Evolutionary conservation across 2,797 vertebrate species (phyloP), one percentile per base, ranked within the genome.

Genomic region (Galagoides demidoff): DNA sequence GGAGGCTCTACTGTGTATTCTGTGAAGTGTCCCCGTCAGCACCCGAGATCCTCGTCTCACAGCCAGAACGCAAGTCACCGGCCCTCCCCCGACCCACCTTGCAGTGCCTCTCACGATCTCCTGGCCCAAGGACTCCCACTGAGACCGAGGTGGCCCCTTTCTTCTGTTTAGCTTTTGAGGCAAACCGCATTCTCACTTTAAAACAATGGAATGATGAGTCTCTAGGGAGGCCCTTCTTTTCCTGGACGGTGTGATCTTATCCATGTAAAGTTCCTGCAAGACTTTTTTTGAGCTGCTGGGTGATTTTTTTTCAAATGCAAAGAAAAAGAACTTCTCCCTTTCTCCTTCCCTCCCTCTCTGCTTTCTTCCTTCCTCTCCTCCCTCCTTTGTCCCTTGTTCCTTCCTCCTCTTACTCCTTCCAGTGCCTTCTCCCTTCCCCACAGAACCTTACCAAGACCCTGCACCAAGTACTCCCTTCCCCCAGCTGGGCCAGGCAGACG

Each of bases 101-200:
- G 43, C 55, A 10, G 9, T 6, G 78, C 23, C 29, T 82, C 55
- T 49, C 29, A 73, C 52, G 5, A 5, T 20, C 37, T 29, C 17
- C 29, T 16, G 11, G 16, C 59, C 2, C 0, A 27, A 11, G 27
- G 16, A 55, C 55, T 29, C 78, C 23, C 9, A 3, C 14, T 0
- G 3, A 81, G 49, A 86, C 31, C 49, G 27, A 23, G 5, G n/a
- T 22, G 29, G 20, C 17, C 43, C 70, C 27, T n/a, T 82, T 73
- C 49, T 84, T 49, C n/a, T 43, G 31, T 31, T 79, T 52, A 25
- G 76, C 31, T 37, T 8, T 27, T 20, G 31, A 61, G 64, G 29
- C 52, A 17, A 57, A 70, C 23, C 23, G 23, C 14, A 31, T 8
- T 25, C 31, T 92, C 22, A 7, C 39, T 85, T 71, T 27, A 64